A percentile compares a stretch with the other conserved stretches of the same genome.
These are phyloP conservation scores for Azemiops feae DNA, from an alignment of 2,113 vertebrate species.

Conservation along the genomic window DNA sequence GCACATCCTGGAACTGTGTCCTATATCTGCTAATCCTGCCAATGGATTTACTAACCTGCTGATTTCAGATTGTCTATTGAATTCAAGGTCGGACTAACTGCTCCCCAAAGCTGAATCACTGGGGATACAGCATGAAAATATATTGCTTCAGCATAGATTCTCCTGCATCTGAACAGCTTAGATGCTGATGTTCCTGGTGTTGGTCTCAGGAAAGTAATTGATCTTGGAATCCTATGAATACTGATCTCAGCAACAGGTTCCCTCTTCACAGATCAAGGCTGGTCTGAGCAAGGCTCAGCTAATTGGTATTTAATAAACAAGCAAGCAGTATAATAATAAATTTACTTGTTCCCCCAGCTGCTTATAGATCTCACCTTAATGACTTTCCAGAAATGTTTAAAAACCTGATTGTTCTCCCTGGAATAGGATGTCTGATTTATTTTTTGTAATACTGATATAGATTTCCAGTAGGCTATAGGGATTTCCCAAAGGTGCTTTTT, in stretches of 20 bases:
- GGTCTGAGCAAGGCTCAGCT: neutral
- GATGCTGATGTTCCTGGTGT: neutral
- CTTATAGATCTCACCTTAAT: too few relatives aligned
- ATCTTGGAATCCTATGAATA: neutral
- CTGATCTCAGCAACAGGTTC: neutral
- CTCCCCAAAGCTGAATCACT: neutral
- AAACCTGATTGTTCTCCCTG: too few relatives aligned
- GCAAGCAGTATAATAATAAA: neutral
- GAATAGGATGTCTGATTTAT: too few relatives aligned
- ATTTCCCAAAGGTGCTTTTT: too few relatives aligned
- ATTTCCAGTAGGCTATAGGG: too few relatives aligned
- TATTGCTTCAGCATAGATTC: neutral
- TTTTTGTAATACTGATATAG: too few relatives aligned
- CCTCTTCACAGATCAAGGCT: neutral
- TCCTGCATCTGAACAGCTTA: neutral
- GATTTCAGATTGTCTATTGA: neutral
- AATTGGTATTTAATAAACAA: neutral
- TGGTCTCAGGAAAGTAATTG: neutral
- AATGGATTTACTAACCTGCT: neutral
- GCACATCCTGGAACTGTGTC: neutral
- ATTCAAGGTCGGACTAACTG: too few relatives aligned
- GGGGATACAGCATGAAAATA: neutral
- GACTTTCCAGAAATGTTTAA: too few relatives aligned
- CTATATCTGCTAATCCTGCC: neutral
- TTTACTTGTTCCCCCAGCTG: too few relatives aligned